Evolutionary conservation across 37 sponge, comb jelly and placozoan genomes (phyloP), one percentile per base, ranked within the genome.

Genomic region (Dysidea cf. avara): DNA sequence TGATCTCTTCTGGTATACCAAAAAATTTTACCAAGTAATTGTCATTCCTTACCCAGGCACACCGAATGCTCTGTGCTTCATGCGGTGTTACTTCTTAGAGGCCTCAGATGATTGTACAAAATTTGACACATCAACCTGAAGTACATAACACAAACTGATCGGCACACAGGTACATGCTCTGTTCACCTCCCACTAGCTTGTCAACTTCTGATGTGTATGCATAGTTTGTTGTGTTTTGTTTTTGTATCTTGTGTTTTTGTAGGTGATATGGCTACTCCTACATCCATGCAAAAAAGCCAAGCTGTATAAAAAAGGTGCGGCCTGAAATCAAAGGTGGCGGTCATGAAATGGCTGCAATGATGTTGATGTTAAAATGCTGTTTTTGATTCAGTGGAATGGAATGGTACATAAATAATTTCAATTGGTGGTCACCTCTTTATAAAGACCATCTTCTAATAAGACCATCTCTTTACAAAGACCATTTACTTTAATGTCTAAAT

Each of bases 51-150:
- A 90, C 94, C 84, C 69, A 37, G 96, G 96, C 5, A 96, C 92
- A 37, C 96, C 93, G 70, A 92, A 96, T 18, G 86, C 96, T 61
- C 96, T 93, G 40, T 74, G 77, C 1, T 74, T 60, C 26, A 72
- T 22, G 69, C n/a, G 0, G 96, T 95, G 76, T 90, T 87, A 24
- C 48, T 31, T 51, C 72, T 68, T 28, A 95, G 88, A 93, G 16
- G 70, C 82, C n/a, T 30, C 25, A 5, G 66, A 62, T 24, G 63
- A 71, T 0, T 43, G 29, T 5, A 85, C 31, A 0, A 80, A 46
- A 13, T 75, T 24, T 16, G 18, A 31, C 2, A 73, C 81, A 76
- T 75, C 62, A 20, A 92, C 33, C 49, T 71, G 75, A 60, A 24
- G n/a, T 22, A 39, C 36, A 29, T 7, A n/a, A n/a, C n/a, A 29